These are phyloP conservation scores for Drosophila nr. medialis DNA, from an alignment of 2,888 invertebrate genomes.

Conservation along the genomic window DNA sequence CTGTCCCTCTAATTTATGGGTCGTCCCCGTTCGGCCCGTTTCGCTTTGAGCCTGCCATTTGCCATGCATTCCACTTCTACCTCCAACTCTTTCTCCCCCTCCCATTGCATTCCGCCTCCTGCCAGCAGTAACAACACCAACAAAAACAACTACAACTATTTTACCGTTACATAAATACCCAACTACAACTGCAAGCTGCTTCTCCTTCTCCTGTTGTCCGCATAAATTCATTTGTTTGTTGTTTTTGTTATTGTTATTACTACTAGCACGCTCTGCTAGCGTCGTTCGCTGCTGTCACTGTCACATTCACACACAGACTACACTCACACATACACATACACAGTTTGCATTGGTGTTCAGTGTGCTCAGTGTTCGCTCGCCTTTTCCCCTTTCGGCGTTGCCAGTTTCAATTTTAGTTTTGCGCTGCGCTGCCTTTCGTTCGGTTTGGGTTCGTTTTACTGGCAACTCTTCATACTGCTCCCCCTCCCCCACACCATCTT, in stretches of 20 bases:
- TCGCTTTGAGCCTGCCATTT: slow-evolving; percentile 56
- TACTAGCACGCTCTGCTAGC: slow-evolving; percentile 56
- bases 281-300: slow-evolving; percentile 56
- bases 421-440: slow-evolving; percentile 54
- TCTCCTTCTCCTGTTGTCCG: slow-evolving; percentile 55
- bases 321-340: slow-evolving; percentile 1
- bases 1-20: slow-evolving; percentile 73
- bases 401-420: slow-evolving; percentile 76
- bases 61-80: slow-evolving; percentile 58
- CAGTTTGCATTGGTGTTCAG: neutral
- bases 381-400: slow-evolving; percentile 58
- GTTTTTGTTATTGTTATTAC: slow-evolving; percentile 44
- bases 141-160: slow-evolving; percentile 46
- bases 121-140: slow-evolving; percentile 24
- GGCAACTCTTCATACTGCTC: slow-evolving; percentile 31
- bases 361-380: slow-evolving; percentile 21
- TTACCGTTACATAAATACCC: slow-evolving; percentile 74
- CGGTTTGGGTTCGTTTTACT: slow-evolving; percentile 64
- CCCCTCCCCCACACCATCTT: neutral
- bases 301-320: slow-evolving; percentile 26
- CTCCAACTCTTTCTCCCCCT: neutral
- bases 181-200: slow-evolving; percentile 48
- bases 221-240: slow-evolving; percentile 74
- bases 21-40: slow-evolving; percentile 65
- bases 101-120: slow-evolving; percentile 33